Evolutionary conservation across 2,113 vertebrate species (phyloP).

Genomic region (Crotalus viridis): DNA sequence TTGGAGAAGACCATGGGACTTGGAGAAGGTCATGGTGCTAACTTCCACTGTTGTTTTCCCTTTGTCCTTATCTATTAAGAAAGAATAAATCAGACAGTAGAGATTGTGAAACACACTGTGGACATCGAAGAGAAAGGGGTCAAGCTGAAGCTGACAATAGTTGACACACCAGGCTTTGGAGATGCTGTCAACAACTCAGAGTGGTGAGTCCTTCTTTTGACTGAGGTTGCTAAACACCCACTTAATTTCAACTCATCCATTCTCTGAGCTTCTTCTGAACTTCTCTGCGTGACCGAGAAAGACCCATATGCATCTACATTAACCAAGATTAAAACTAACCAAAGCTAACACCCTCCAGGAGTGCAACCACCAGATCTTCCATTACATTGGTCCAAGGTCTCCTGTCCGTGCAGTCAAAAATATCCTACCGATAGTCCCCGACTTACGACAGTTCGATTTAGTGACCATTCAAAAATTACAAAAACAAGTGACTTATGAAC

Average conservation of each 20-base stretch:
- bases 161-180: slow-evolving; percentile 96
- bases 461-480: too few relatives aligned
- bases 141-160: slow-evolving; percentile 96
- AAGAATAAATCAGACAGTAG: slow-evolving; percentile 94
- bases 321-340: too few relatives aligned
- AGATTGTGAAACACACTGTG: slow-evolving; percentile 96
- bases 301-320: too few relatives aligned
- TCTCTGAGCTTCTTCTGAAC: too few relatives aligned
- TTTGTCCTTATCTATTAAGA: slow-evolving; percentile 70
- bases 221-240: background rate
- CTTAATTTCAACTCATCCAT: background rate
- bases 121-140: slow-evolving; percentile 99
- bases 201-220: slow-evolving; percentile 76
- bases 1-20: background rate
- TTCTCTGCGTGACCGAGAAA: too few relatives aligned
- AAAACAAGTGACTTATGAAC: too few relatives aligned
- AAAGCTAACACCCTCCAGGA: too few relatives aligned
- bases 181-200: slow-evolving; percentile 98
- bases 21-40: background rate
- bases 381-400: too few relatives aligned
- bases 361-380: too few relatives aligned
- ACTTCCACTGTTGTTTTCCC: background rate
- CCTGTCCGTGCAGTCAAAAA: too few relatives aligned
- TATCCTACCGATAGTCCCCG: too few relatives aligned
- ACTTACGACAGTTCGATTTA: too few relatives aligned